A percentile compares a stretch with the other conserved stretches of the same genome.
Conservation (phyloP, 2,113 vertebrate genomes). For the Psophia crepitans region DNA sequence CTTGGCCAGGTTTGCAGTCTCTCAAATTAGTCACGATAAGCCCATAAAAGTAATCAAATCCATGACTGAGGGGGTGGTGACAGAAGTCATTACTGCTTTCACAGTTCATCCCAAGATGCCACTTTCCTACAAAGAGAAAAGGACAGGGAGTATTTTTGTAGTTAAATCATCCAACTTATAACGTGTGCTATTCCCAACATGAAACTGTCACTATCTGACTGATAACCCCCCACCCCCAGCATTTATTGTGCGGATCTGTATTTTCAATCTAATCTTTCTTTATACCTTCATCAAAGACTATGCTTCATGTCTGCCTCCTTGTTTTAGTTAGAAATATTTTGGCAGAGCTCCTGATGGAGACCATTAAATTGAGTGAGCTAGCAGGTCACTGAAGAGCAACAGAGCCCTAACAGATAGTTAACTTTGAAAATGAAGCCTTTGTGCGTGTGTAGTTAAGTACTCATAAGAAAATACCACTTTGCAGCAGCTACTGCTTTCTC, state of each 20-base stretch:
- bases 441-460: background rate
- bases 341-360: background rate
- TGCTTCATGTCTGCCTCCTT: background rate
- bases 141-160: background rate
- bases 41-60: constrained; percentile 88
- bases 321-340: background rate
- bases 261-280: background rate
- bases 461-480: background rate
- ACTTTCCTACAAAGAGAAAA: constrained; percentile 79
- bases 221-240: background rate
- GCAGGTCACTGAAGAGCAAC: background rate
- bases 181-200: background rate
- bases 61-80: constrained; percentile 85
- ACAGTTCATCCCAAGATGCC: constrained; percentile 90
- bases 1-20: constrained; percentile 82
- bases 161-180: background rate
- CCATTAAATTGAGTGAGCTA: background rate
- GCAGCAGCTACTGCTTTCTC: background rate
- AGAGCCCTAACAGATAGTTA: background rate
- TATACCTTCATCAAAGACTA: background rate
- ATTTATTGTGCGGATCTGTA: background rate
- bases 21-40: constrained; percentile 81
- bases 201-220: background rate
- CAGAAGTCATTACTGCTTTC: constrained; percentile 81
- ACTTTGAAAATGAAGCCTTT: background rate